A percentile compares a stretch with the other conserved stretches of the same genome.
Evolutionary conservation across 2,888 invertebrate species (phyloP).

Genomic region (Isotomurus palustris): DNA sequence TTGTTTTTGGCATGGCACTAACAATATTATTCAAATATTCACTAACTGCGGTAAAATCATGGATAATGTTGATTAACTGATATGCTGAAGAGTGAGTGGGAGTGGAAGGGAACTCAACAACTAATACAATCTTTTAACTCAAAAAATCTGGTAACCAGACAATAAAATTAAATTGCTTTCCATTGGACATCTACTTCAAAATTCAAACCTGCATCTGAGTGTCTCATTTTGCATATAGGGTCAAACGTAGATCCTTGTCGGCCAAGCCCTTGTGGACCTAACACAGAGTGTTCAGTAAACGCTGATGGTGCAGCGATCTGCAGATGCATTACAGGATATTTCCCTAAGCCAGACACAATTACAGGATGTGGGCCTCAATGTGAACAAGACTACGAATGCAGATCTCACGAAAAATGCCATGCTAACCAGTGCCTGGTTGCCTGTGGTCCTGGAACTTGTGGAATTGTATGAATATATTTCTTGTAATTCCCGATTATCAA

Average conservation of each 20-base stretch:
- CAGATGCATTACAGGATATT: constrained; percentile 47
- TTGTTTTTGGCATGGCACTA: neutral
- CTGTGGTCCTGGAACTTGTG: constrained; percentile 36
- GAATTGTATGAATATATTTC: neutral
- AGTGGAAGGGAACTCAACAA: neutral
- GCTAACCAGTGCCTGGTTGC: constrained; percentile 36
- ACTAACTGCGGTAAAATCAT: no score
- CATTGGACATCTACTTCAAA: no score
- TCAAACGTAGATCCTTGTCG: constrained; percentile 42
- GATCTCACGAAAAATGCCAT: constrained; percentile 38
- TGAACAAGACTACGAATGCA: constrained; percentile 40
- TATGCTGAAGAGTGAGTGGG: no score
- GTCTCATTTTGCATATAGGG: no score
- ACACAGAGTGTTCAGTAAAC: constrained; percentile 47
- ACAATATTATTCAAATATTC: neutral
- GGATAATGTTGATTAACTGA: no score
- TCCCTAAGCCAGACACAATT: constrained; percentile 48
- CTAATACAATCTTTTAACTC: neutral
- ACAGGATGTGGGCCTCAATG: constrained; percentile 48
- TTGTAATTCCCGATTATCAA: neutral
- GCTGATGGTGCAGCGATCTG: constrained; percentile 37
- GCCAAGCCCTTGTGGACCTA: constrained; percentile 46
- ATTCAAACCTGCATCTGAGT: no score
- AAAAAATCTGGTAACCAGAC: neutral
- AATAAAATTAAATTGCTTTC: neutral